A percentile compares a stretch with the other conserved stretches of the same genome.
These are phyloP conservation scores for Acanthornis magna DNA, from an alignment of 2,797 vertebrate genomes.

Conservation along the genomic window DNA sequence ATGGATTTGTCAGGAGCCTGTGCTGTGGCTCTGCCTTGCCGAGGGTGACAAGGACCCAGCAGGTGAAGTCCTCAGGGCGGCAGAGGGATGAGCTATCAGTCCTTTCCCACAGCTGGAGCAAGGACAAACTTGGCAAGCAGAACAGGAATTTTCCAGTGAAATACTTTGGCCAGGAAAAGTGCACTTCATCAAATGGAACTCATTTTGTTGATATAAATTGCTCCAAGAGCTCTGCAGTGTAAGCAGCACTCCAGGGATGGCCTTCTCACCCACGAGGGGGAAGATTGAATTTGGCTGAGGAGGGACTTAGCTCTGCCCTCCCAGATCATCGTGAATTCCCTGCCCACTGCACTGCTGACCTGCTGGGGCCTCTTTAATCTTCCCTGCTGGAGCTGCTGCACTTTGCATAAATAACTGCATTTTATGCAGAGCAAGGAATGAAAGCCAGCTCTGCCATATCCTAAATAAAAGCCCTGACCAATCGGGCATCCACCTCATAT, in stretches of 20 bases:
- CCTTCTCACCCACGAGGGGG: background rate
- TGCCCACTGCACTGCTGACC: background rate
- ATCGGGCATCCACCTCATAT: background rate
- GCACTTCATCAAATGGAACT: background rate
- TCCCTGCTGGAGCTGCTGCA: background rate
- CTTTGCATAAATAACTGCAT: background rate
- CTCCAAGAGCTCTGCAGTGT: background rate
- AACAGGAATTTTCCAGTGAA: background rate
- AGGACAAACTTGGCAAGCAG: background rate
- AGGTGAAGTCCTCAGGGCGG: background rate
- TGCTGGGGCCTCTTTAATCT: background rate
- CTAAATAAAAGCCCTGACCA: background rate
- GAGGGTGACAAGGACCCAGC: background rate
- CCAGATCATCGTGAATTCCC: background rate
- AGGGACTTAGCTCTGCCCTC: background rate
- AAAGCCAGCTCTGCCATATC: background rate
- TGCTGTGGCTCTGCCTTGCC: rapidly evolving
- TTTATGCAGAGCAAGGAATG: background rate
- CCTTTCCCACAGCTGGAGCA: background rate
- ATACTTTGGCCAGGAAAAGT: background rate
- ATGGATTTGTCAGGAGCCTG: background rate
- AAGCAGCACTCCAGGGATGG: background rate
- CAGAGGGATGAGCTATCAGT: background rate
- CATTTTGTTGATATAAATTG: background rate
- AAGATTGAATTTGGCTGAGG: background rate